Evolutionary conservation across 2,888 invertebrate species (phyloP), one percentile per base, ranked within the genome.

Genomic region (Callinectes sapidus): DNA sequence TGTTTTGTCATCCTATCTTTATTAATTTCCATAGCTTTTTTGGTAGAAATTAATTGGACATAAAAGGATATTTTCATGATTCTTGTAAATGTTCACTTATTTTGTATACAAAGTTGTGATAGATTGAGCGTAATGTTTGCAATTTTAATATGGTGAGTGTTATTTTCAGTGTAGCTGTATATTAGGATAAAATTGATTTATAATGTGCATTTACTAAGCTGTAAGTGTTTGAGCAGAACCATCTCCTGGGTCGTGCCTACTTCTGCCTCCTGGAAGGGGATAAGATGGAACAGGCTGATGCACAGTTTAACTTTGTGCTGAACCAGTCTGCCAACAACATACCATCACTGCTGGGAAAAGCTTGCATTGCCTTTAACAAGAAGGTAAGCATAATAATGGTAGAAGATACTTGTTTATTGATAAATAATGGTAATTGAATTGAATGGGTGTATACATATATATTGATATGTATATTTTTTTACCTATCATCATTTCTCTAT

Each of bases 221-320:
- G n/a, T 87, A 28, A 71, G 3, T 90, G 18, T 48, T 48, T 61
- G 54, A n/a, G 14, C 93, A 94, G 97, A 99, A 99, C 96, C 99
- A 99, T 97, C 97, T 99, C 94, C 97, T 99, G 95, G 99, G 99
- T 0, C 97, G 99, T 95, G 99, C 99, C 3, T 99, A 99, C 96
- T 99, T 99, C 96, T 99, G 99, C 95, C 96, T 99, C 14, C 96
- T 99, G 66, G 99, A 99, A 96, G 99, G 99, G 0, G 99, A 99
- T 95, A 99, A 99, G 96, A 98, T 99, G 98, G 99, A 99, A 94
- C 99, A 99, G 96, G 99, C 99, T 0, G 99, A 99, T 96, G 98
- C 99, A 0, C 99, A 99, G 96, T 99, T 99, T 95, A 99, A 99
- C 96, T 99, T 99, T 96, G 99, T 99, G 0, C 96, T 99, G 61